phyloP scores from a whole-genome alignment of 2,113 vertebrate genomes.

The human region GRCh38 chr7:82758501-82759000 shows the following conservation, averaged over 20 bases:
- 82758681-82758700: slow-evolving; percentile 99
- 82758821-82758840: neutral
- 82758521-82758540: slow-evolving; percentile 67
- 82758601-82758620: slow-evolving; percentile 99
- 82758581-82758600: slow-evolving; percentile 92
- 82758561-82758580: slow-evolving; percentile 83
- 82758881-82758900: neutral
- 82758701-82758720: slow-evolving; percentile 96
- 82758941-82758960: neutral
- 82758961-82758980: neutral
- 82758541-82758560: slow-evolving; percentile 75
- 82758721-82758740: slow-evolving; percentile 45
- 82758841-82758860: neutral
- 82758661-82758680: slow-evolving; percentile 98
- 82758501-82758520: slow-evolving; percentile 75
- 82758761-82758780: neutral
- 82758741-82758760: neutral
- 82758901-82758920: neutral
- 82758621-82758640: slow-evolving; percentile 99
- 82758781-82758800: neutral
- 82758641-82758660: slow-evolving; percentile 99
- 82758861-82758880: neutral
- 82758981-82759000: neutral
- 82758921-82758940: neutral
- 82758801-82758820: neutral